Evolutionary conservation across 1,140 invertebrate genomes (phyloP).

Genomic region (honey bee (Apis mellifera)): DNA sequence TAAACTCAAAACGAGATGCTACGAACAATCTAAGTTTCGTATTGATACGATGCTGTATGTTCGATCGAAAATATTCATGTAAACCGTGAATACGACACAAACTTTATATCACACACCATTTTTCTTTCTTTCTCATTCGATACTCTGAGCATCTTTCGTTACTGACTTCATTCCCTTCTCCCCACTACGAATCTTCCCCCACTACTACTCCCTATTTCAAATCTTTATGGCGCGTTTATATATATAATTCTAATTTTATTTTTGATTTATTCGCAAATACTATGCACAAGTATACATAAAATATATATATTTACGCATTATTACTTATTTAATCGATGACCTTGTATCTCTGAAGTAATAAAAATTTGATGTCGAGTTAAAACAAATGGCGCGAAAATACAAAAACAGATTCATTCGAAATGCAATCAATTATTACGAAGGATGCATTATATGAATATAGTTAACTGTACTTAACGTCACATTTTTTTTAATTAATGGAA

Average conservation of each 20-base stretch:
- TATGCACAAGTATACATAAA: neutral
- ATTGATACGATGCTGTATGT: neutral
- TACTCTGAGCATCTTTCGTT: neutral
- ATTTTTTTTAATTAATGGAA: neutral
- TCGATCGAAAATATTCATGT: neutral
- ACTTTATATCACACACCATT: neutral
- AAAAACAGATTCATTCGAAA: neutral
- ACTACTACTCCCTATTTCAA: too few species aligned
- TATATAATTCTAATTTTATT: neutral
- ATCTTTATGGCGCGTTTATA: neutral
- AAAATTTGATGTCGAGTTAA: neutral
- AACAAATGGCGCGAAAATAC: neutral
- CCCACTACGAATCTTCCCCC: neutral
- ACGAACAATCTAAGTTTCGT: neutral
- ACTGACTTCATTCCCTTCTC: neutral
- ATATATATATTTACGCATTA: too few species aligned
- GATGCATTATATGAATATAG: neutral
- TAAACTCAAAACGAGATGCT: slow-evolving; percentile 7
- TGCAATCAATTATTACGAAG: too few species aligned
- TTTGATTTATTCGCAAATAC: neutral
- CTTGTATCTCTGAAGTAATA: neutral
- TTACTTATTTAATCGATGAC: neutral
- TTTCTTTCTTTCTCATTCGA: neutral
- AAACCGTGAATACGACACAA: neutral
- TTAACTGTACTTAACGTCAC: neutral